Evolutionary conservation across 2,888 invertebrate species (phyloP).

Genomic region (Macrosoma leucophasiata): DNA sequence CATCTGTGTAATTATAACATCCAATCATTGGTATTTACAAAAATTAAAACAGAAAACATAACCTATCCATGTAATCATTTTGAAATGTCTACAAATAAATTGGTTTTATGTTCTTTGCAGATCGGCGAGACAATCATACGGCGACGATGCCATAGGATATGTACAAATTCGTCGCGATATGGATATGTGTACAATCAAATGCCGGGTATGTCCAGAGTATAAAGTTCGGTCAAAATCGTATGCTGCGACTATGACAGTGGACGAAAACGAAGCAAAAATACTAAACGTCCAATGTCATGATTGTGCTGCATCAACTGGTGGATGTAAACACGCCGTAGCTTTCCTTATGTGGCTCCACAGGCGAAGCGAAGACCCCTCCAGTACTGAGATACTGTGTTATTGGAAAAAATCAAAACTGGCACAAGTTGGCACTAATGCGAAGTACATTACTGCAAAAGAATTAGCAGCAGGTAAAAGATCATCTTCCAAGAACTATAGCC

Average conservation of each 20-base stretch:
- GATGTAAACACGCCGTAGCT: constrained; percentile 16
- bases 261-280: constrained; percentile 2
- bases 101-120: constrained; percentile 12
- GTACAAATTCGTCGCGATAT: constrained; percentile 23
- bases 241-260: background rate
- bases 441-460: constrained; percentile 20
- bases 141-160: constrained; percentile 23
- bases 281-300: constrained; percentile 1
- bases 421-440: constrained; percentile 14
- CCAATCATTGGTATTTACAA: too few relatives aligned
- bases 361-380: constrained; percentile 21
- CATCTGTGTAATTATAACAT: too few relatives aligned
- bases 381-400: constrained; percentile 19
- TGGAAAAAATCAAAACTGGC: constrained; percentile 23
- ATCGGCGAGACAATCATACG: constrained; percentile 17
- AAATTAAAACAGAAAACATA: too few relatives aligned
- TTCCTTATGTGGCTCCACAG: constrained; percentile 26
- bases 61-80: too few relatives aligned
- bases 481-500: background rate
- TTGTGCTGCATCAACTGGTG: constrained; percentile 1
- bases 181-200: constrained; percentile 25
- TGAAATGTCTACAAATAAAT: too few relatives aligned
- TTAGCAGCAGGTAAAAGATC: background rate
- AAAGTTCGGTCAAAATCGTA: constrained; percentile 10
- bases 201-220: constrained; percentile 27